Conservation (phyloP, 1,140 invertebrate genomes). For the Rhizoglyphus robini region DNA sequence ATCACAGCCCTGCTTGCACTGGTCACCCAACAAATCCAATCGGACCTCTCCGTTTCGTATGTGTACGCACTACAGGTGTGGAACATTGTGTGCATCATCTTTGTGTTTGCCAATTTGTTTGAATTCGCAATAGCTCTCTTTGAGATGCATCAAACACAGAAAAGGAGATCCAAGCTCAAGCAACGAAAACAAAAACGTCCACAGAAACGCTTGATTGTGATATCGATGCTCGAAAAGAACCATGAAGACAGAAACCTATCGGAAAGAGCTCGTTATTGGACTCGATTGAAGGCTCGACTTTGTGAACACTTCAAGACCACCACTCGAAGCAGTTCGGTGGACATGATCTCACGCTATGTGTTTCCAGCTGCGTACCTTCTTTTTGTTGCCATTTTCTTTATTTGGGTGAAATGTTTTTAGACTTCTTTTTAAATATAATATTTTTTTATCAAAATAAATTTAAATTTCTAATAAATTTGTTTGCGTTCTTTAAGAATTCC, state of each 20-base stretch:
- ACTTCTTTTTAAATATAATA: no score
- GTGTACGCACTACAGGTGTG: no score
- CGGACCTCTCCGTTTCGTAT: no score
- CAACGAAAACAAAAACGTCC: not conserved
- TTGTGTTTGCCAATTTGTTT: slow-evolving; percentile 47
- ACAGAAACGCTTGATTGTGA: not conserved
- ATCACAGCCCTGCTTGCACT: slow-evolving; percentile 46
- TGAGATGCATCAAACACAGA: not conserved
- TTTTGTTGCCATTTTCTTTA: not conserved
- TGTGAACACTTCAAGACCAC: not conserved
- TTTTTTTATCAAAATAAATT: no score
- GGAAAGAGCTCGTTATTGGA: not conserved
- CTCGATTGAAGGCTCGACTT: not conserved
- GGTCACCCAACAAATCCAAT: slow-evolving; percentile 59
- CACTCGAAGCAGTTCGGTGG: not conserved
- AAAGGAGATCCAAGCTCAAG: not conserved
- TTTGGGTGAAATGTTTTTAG: no score
- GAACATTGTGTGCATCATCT: no score
- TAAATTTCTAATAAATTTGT: no score
- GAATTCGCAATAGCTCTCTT: slow-evolving; percentile 61
- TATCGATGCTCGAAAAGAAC: not conserved
- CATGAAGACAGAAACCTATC: not conserved
- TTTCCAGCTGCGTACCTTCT: not conserved
- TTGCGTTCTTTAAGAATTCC: no score
- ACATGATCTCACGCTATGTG: not conserved